Evolutionary conservation across 1,140 invertebrate genomes (phyloP).

Genomic region (Acromyrmex heyeri): DNA sequence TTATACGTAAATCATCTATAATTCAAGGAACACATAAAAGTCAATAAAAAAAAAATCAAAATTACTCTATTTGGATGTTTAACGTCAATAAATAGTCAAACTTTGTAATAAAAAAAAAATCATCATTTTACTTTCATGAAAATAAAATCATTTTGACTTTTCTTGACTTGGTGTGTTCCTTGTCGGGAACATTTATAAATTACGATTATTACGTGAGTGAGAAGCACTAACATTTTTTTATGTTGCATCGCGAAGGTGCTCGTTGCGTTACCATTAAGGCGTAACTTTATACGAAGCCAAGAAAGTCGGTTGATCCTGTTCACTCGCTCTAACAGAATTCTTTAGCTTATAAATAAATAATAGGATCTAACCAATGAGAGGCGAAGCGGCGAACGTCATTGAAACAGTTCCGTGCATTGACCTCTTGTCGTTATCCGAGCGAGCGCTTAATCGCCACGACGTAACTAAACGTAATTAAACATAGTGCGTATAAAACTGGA

Average conservation of each 20-base stretch:
- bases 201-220: neutral
- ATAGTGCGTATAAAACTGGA: constrained; percentile 15
- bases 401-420: constrained; percentile 79
- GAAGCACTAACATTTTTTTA: neutral
- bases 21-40: too few species aligned
- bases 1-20: neutral
- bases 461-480: constrained; percentile 46
- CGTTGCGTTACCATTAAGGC: neutral
- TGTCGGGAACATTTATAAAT: neutral
- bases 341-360: constrained; percentile 74
- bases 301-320: constrained; percentile 48
- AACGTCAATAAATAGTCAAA: too few species aligned
- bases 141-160: too few species aligned
- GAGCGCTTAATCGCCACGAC: constrained; percentile 63
- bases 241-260: neutral
- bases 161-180: too few species aligned
- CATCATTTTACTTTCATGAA: too few species aligned
- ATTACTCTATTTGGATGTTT: too few species aligned
- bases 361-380: constrained; percentile 75
- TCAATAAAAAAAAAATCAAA: too few species aligned
- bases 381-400: constrained; percentile 72
- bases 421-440: constrained; percentile 55
- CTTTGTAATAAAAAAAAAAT: too few species aligned
- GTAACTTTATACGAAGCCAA: constrained; percentile 65
- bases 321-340: neutral